phyloP scores from a whole-genome alignment of 2,113 vertebrate genomes.

The Clarias batrachus region DNA sequence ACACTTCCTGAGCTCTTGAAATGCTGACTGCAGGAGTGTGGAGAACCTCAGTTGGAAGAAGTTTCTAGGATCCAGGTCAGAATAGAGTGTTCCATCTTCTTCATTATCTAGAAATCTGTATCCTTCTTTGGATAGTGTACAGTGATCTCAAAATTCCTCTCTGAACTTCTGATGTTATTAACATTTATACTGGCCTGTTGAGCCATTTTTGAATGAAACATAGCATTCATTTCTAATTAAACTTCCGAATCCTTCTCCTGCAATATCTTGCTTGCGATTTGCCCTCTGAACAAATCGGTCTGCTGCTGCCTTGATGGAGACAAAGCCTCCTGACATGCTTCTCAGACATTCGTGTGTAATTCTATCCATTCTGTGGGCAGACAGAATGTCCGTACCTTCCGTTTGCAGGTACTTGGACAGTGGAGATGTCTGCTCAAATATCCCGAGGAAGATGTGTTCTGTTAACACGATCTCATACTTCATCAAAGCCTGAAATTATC shows the following conservation, averaged over 20 bases:
- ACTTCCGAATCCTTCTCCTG: too few species aligned
- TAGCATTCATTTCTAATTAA: too few species aligned
- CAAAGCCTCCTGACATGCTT: constrained; percentile 31
- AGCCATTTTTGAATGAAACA: neutral
- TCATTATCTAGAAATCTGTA: neutral
- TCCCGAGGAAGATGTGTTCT: constrained; percentile 23
- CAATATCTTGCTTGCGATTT: constrained; percentile 1
- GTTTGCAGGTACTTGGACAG: constrained; percentile 47
- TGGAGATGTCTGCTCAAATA: constrained; percentile 29
- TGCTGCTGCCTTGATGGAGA: constrained; percentile 26
- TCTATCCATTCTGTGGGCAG: constrained; percentile 25
- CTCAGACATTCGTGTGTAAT: constrained; percentile 22
- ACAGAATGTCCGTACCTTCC: constrained; percentile 26
- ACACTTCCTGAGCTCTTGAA: neutral
- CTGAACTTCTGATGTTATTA: neutral
- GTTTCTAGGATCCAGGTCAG: constrained; percentile 23
- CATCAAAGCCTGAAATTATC: neutral
- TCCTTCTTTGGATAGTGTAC: constrained; percentile 25
- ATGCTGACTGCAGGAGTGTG: neutral
- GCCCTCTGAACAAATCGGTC: constrained; percentile 40
- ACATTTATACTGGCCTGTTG: neutral
- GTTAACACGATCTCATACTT: constrained; percentile 40
- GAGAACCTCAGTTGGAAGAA: neutral
- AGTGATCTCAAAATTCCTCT: neutral
- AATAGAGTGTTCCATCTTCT: constrained; percentile 26